A percentile compares a stretch with the other conserved stretches of the same genome.
phyloP scores from a whole-genome alignment of 2,113 vertebrate species.

The Formicarius rufipectus region DNA sequence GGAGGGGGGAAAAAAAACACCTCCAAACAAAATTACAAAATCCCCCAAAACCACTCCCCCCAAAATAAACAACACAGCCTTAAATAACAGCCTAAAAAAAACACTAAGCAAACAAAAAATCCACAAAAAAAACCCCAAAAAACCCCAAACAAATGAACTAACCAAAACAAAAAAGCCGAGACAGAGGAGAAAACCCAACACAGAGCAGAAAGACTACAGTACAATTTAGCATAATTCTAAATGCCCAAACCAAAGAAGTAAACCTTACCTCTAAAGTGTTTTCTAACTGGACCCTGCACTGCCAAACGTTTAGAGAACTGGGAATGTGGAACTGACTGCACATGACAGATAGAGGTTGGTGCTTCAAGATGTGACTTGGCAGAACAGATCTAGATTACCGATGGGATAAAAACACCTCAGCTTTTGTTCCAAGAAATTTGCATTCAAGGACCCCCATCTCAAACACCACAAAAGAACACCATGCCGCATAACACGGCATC shows the following conservation, averaged over 20 bases:
- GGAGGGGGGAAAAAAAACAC: fast-evolving
- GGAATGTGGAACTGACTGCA: background rate
- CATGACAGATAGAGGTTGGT: fast-evolving
- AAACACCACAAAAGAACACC: background rate
- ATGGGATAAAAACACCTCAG: background rate
- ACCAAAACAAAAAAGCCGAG: background rate
- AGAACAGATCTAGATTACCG: background rate
- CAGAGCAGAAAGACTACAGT: background rate
- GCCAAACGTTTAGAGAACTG: background rate
- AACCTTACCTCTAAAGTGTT: background rate
- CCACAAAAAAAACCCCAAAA: background rate
- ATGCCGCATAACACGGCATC: background rate
- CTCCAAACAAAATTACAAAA: background rate
- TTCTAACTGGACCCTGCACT: background rate
- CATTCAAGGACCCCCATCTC: background rate
- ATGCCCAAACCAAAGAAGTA: background rate
- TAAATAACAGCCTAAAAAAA: background rate
- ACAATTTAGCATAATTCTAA: background rate
- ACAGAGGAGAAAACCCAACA: background rate
- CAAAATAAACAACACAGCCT: background rate
- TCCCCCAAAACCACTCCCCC: background rate
- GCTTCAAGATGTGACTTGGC: background rate
- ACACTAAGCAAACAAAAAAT: background rate
- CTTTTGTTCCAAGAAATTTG: background rate
- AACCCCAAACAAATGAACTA: background rate